These are phyloP conservation scores for Thymelicus acteon DNA, from an alignment of 2,888 invertebrate genomes.

Conservation along the genomic window DNA sequence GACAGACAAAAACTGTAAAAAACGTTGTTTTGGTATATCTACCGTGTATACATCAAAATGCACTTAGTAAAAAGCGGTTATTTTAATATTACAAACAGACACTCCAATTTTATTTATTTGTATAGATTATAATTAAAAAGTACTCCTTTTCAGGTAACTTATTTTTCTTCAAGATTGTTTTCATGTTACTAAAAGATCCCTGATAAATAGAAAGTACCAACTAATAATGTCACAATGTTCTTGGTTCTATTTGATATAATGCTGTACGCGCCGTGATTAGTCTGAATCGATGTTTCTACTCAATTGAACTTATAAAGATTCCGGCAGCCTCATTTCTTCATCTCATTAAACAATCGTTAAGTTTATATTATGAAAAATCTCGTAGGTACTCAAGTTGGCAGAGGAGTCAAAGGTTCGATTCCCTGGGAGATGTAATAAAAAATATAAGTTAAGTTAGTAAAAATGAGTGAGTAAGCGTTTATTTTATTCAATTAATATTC, in stretches of 20 bases:
- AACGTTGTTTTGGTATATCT: too few species aligned
- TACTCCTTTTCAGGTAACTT: too few species aligned
- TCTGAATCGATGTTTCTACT: conserved; percentile 73
- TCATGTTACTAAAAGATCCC: conserved; percentile 35
- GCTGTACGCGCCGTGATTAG: conserved; percentile 72
- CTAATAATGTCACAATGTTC: neutral
- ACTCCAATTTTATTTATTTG: too few species aligned
- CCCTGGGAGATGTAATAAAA: too few species aligned
- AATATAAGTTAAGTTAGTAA: too few species aligned
- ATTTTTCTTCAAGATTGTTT: neutral
- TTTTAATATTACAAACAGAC: too few species aligned
- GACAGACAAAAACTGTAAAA: too few species aligned
- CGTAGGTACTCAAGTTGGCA: too few species aligned
- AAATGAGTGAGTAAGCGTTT: too few species aligned
- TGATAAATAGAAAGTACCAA: neutral
- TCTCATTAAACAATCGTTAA: conserved; percentile 61
- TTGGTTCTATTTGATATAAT: conserved; percentile 49
- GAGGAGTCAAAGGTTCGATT: neutral
- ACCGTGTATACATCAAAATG: too few species aligned
- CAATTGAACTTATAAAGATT: conserved; percentile 82
- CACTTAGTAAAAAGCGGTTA: too few species aligned
- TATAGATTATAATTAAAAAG: too few species aligned
- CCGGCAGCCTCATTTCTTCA: conserved; percentile 67
- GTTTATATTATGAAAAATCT: conserved; percentile 9
- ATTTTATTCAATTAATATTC: neutral